A percentile compares a stretch with the other conserved stretches of the same genome.
Evolutionary conservation across 2,797 vertebrate genomes (phyloP).

Genomic region (Anas georgica): DNA sequence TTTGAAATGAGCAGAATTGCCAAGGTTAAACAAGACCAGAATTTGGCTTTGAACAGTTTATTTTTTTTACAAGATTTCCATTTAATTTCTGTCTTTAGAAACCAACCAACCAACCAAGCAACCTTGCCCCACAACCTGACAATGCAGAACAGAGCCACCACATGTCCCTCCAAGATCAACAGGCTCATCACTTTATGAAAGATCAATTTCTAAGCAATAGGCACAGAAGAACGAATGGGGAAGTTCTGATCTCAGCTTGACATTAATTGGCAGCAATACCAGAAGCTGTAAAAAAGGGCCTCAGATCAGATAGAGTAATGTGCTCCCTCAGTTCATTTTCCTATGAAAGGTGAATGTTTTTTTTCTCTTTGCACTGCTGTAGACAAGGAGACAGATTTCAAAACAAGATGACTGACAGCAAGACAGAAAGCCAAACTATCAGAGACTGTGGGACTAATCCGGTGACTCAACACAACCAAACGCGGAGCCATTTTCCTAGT

Average conservation of each 20-base stretch:
- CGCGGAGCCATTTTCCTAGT: not conserved
- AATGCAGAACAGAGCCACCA: not conserved
- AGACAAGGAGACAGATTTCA: not conserved
- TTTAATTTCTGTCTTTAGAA: not conserved
- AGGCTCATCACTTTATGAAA: not conserved
- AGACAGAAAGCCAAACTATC: not conserved
- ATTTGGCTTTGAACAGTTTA: not conserved
- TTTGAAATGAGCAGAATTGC: not conserved
- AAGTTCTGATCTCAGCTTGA: not conserved
- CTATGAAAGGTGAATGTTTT: not conserved
- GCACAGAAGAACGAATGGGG: not conserved
- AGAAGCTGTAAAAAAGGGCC: not conserved
- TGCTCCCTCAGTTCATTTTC: not conserved
- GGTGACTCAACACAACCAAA: not conserved
- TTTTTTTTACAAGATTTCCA: constrained; percentile 38
- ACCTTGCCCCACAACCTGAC: not conserved
- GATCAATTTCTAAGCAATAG: not conserved
- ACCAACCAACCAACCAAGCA: not conserved
- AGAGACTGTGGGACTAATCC: constrained; percentile 1
- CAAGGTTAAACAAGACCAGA: constrained; percentile 28
- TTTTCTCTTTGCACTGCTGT: not conserved
- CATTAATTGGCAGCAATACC: not conserved
- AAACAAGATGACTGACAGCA: not conserved
- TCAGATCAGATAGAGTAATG: not conserved
- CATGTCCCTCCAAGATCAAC: not conserved